These are phyloP conservation scores for Chlorodrepanis virens DNA, from an alignment of 2,113 vertebrate genomes.

Conservation along the genomic window DNA sequence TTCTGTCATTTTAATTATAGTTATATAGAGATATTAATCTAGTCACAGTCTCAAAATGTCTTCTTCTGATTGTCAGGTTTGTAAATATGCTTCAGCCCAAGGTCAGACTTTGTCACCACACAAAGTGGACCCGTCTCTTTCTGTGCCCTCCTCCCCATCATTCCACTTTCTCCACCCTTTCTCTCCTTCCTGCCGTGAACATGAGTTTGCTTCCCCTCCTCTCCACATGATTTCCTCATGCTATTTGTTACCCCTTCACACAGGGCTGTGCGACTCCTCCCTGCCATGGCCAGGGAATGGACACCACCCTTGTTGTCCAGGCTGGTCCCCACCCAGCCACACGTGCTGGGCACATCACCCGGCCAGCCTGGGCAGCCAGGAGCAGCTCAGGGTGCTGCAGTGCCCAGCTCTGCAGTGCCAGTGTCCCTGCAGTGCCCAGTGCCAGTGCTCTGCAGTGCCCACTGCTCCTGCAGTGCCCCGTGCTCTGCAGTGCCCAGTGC, in stretches of 20 bases:
- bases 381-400: not conserved
- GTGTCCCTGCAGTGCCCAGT: not conserved
- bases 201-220: slow-evolving; percentile 26
- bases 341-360: not conserved
- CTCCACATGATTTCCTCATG: slow-evolving; percentile 57
- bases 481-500: not conserved
- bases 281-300: not conserved
- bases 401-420: not conserved
- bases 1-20: not conserved
- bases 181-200: slow-evolving; percentile 46
- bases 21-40: not conserved
- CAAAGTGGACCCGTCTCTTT: not conserved
- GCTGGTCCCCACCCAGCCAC: not conserved
- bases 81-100: not conserved
- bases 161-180: slow-evolving; percentile 49
- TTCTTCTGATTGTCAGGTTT: not conserved
- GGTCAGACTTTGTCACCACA: not conserved
- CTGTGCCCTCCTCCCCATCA: slow-evolving; percentile 12
- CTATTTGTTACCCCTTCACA: slow-evolving; percentile 39
- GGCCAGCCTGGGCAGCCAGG: fast-evolving
- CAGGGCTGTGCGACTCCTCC: not conserved
- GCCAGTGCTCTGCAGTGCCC: too few relatives aligned
- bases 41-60: not conserved
- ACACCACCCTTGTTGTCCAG: slow-evolving; percentile 37
- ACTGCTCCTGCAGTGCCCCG: not conserved